These are phyloP conservation scores for Eptesicus fuscus DNA, from an alignment of 2,113 vertebrate species.

Conservation along the genomic window DNA sequence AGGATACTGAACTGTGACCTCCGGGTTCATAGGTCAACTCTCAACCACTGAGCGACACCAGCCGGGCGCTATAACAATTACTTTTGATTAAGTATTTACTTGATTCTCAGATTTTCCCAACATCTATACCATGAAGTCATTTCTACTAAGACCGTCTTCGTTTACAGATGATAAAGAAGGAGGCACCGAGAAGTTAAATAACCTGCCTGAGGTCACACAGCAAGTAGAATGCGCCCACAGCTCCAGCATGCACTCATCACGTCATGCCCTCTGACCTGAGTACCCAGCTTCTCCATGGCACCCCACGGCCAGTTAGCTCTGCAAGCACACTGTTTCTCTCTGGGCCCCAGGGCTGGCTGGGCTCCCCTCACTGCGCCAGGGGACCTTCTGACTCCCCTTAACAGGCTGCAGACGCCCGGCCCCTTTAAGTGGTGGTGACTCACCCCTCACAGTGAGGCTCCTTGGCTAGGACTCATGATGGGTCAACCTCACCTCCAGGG, in stretches of 20 bases:
- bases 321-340: not conserved
- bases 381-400: not conserved
- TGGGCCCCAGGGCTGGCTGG: not conserved
- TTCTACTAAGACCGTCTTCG: not conserved
- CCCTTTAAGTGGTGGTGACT: slow-evolving; percentile 8
- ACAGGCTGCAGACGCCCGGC: not conserved
- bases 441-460: not conserved
- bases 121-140: not conserved
- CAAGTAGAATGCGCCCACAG: not conserved
- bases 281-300: not conserved
- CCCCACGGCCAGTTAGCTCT: not conserved
- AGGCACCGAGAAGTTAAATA: not conserved
- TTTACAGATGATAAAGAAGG: not conserved
- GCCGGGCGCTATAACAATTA: not conserved
- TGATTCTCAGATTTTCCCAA: not conserved
- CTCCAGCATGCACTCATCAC: not conserved
- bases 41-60: no score
- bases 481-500: slow-evolving; percentile 48
- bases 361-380: not conserved
- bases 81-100: not conserved
- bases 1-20: no score
- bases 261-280: not conserved
- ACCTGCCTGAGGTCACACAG: not conserved
- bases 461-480: not conserved
- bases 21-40: no score